Conservation (phyloP, 2,113 vertebrate genomes). For the Phylloscopus trochilus region DNA sequence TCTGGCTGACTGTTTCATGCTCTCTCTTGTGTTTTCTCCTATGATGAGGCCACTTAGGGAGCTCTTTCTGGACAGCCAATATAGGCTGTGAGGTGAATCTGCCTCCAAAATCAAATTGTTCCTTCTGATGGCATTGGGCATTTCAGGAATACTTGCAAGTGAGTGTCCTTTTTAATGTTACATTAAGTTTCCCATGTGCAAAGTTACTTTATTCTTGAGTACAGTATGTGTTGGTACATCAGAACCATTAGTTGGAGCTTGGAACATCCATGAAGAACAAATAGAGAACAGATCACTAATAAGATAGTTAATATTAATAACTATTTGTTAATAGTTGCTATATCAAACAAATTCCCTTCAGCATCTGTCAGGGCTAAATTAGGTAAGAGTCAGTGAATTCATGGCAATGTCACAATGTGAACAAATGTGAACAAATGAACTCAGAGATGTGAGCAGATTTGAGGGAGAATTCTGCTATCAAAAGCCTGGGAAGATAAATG, state of each 20-base stretch:
- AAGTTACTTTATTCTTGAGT: not conserved
- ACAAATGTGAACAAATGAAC: not conserved
- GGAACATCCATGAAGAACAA: not conserved
- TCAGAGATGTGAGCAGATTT: not conserved
- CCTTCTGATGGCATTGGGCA: not conserved
- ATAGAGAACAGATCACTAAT: not conserved
- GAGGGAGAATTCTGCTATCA: not conserved
- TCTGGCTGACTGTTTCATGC: not conserved
- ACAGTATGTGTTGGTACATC: not conserved
- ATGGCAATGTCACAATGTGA: rapidly evolving
- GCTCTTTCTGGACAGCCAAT: not conserved
- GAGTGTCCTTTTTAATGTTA: not conserved
- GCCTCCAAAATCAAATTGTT: not conserved
- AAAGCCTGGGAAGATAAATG: not conserved
- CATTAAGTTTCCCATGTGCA: not conserved
- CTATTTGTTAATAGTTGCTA: not conserved
- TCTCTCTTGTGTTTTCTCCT: not conserved
- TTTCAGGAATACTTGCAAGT: not conserved
- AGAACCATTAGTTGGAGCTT: not conserved
- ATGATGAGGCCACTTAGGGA: not conserved
- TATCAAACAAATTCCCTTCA: not conserved
- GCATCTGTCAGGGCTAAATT: not conserved
- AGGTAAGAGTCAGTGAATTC: not conserved
- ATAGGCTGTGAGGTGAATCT: not conserved
- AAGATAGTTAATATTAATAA: not conserved